Evolutionary conservation across 2,888 invertebrate genomes (phyloP).

Genomic region (Ommatoiulus sabulosus): DNA sequence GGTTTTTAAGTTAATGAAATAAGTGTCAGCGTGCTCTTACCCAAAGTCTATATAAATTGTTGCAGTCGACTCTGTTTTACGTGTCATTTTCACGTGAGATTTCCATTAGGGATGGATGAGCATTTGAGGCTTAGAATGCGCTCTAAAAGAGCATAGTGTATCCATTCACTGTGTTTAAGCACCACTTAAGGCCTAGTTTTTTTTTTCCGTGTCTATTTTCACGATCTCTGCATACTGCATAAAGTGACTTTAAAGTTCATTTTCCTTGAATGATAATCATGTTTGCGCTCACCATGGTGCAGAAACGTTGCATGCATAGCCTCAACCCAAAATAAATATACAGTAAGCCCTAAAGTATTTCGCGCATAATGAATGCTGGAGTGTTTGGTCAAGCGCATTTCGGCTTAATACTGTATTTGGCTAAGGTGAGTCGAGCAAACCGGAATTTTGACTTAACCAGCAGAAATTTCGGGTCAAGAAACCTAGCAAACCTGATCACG

Average conservation of each 20-base stretch:
- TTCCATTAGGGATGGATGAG: too few relatives aligned
- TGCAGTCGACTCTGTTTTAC: too few relatives aligned
- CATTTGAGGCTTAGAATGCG: too few relatives aligned
- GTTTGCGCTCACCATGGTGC: background rate
- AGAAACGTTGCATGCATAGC: background rate
- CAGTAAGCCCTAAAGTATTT: background rate
- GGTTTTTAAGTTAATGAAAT: too few relatives aligned
- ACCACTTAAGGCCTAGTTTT: background rate
- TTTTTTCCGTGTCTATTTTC: background rate
- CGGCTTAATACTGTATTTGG: background rate
- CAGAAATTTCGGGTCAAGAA: constrained; percentile 3
- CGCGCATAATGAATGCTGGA: background rate
- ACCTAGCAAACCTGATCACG: constrained; percentile 1
- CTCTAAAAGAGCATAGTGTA: too few relatives aligned
- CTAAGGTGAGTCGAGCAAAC: constrained; percentile 36
- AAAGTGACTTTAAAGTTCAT: background rate
- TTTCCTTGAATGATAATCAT: background rate
- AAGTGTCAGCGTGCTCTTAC: too few relatives aligned
- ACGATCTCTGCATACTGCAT: background rate
- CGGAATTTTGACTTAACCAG: constrained; percentile 27
- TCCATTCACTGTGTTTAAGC: background rate
- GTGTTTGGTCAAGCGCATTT: constrained; percentile 8
- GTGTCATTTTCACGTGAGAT: too few relatives aligned
- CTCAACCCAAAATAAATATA: background rate
- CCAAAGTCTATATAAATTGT: too few relatives aligned